phyloP scores from a whole-genome alignment of 1,140 invertebrate genomes.

The Orius laevigatus region DNA sequence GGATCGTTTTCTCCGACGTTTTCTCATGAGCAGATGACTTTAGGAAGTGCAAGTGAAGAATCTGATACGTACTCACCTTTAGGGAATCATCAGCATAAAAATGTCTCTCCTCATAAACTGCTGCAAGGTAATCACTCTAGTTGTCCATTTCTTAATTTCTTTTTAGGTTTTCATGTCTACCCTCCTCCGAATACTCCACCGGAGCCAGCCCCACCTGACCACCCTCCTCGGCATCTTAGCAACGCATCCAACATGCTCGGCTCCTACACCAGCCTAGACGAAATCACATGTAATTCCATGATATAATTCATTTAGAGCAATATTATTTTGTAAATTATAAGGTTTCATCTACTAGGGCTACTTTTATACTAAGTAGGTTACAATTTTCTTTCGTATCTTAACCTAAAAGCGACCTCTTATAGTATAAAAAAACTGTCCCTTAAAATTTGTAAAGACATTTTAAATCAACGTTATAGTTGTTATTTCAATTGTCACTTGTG shows the following conservation, averaged over 20 bases:
- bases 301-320: not conserved
- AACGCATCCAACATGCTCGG: conserved; percentile 32
- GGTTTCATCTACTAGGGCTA: too few relatives aligned
- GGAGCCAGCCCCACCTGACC: conserved; percentile 63
- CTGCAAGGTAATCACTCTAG: conserved; percentile 27
- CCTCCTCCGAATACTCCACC: conserved; percentile 63
- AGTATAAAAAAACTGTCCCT: too few relatives aligned
- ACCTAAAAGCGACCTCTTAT: too few relatives aligned
- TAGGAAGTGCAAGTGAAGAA: conserved; percentile 42
- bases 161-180: conserved; percentile 59
- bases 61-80: conserved; percentile 51
- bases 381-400: too few relatives aligned
- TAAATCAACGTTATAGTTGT: too few relatives aligned
- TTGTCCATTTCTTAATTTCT: too few relatives aligned
- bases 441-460: too few relatives aligned
- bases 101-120: conserved; percentile 28
- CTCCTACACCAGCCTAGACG: conserved; percentile 46
- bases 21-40: conserved; percentile 26
- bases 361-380: too few relatives aligned
- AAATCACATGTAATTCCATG: conserved; percentile 37
- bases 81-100: conserved; percentile 25
- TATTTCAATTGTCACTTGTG: too few relatives aligned
- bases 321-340: too few relatives aligned
- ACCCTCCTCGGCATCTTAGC: conserved; percentile 29
- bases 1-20: conserved; percentile 30